Evolutionary conservation across 2,888 invertebrate species (phyloP).

Genomic region (Emesis russula): DNA sequence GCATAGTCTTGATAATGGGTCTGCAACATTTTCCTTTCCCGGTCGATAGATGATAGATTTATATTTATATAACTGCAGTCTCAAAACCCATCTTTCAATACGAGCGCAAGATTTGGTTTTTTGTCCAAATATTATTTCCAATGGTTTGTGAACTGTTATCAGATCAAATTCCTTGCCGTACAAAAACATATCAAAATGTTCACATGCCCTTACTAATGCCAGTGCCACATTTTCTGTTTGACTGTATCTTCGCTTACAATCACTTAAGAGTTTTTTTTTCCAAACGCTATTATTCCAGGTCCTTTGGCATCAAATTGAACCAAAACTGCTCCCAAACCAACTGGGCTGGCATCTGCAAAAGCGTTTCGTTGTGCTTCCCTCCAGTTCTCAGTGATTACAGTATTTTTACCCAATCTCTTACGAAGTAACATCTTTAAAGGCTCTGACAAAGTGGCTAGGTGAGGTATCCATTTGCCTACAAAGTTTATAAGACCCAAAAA

Average conservation of each 20-base stretch:
- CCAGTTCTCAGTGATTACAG: constrained; percentile 58
- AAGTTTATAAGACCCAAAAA: constrained; percentile 86
- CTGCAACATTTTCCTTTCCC: not conserved
- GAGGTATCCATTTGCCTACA: constrained; percentile 45
- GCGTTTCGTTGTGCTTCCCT: constrained; percentile 50
- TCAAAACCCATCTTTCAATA: constrained; percentile 48
- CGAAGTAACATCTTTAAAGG: constrained; percentile 67
- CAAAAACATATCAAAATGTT: constrained; percentile 59
- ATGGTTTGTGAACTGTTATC: too few species aligned
- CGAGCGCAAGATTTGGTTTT: constrained; percentile 90
- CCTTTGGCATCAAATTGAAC: too few species aligned
- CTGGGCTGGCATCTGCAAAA: constrained; percentile 42
- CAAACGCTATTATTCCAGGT: too few species aligned
- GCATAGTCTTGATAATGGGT: not conserved
- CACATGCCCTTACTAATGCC: constrained; percentile 5
- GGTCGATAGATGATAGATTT: constrained; percentile 22
- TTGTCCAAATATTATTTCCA: constrained; percentile 21
- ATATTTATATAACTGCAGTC: not conserved
- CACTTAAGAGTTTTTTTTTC: constrained; percentile 49
- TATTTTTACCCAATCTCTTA: constrained; percentile 34
- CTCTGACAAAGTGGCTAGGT: constrained; percentile 77
- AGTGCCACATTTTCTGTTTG: constrained; percentile 56
- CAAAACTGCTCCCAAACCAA: too few species aligned
- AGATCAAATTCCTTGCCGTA: constrained; percentile 26
- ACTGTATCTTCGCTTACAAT: not conserved